Evolutionary conservation across 2,797 vertebrate species (phyloP).

Genomic region (Acestrorhynchus altus): DNA sequence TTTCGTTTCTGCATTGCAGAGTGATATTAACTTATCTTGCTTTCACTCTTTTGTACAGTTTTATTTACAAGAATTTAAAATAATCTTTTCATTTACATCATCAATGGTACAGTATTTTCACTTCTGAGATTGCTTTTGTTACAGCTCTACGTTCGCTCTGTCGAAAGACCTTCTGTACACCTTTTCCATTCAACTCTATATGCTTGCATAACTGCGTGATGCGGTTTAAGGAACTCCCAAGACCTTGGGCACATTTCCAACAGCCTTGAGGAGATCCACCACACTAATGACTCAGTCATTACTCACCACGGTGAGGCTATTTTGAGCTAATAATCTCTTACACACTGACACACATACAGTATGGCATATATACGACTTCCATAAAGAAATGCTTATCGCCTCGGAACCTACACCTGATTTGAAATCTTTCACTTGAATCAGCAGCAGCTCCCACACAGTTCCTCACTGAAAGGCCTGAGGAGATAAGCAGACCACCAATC

Average conservation of each 20-base stretch:
- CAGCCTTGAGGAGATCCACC: neutral
- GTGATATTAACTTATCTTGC: conserved; percentile 62
- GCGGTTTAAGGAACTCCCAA: neutral
- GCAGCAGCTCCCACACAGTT: conserved; percentile 32
- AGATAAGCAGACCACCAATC: conserved; percentile 22
- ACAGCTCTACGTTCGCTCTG: conserved; percentile 24
- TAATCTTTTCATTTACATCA: conserved; percentile 92
- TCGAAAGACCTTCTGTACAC: conserved; percentile 30
- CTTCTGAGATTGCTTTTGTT: conserved; percentile 76
- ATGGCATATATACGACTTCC: neutral
- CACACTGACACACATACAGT: conserved; percentile 9
- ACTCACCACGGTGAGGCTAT: neutral
- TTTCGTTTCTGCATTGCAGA: conserved; percentile 84
- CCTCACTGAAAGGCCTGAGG: conserved; percentile 50
- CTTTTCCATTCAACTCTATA: conserved; percentile 1
- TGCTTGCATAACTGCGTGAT: conserved; percentile 11
- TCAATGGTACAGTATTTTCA: conserved; percentile 91
- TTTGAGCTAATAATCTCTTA: neutral
- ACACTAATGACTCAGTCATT: neutral
- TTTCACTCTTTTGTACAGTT: conserved; percentile 81
- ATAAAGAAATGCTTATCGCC: neutral
- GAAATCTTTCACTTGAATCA: conserved; percentile 11
- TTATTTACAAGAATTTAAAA: conserved; percentile 98
- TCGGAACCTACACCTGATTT: conserved; percentile 29
- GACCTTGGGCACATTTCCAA: neutral